Evolutionary conservation across 2,113 vertebrate genomes (phyloP).

Genomic region (Dolichotis patagonum): DNA sequence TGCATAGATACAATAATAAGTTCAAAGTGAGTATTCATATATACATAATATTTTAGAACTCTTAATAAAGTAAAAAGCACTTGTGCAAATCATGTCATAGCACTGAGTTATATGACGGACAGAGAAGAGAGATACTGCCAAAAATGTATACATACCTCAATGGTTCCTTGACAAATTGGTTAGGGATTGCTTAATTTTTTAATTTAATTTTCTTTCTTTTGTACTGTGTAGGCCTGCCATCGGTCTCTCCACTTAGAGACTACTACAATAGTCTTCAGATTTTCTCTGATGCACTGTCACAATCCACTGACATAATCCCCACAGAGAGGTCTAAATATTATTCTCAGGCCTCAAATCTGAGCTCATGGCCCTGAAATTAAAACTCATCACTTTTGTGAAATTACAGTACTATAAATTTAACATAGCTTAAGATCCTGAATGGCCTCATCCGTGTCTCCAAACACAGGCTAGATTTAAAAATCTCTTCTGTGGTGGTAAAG

Average conservation of each 20-base stretch:
- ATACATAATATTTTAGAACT: not conserved
- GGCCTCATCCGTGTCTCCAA: not conserved
- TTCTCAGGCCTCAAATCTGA: not conserved
- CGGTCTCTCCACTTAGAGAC: not conserved
- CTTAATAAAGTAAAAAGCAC: not conserved
- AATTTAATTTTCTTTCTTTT: not conserved
- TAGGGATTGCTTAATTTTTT: not conserved
- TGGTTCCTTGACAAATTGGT: not conserved
- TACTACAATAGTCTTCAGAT: not conserved
- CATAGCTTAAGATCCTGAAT: not conserved
- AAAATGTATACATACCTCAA: not conserved
- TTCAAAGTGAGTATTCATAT: not conserved
- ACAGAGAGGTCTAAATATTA: not conserved
- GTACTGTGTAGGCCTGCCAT: not conserved
- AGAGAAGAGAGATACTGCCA: not conserved
- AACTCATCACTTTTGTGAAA: not conserved
- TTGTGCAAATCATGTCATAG: not conserved
- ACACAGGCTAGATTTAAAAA: not conserved
- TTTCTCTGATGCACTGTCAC: not conserved
- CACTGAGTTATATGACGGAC: not conserved
- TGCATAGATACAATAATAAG: not conserved
- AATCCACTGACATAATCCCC: not conserved
- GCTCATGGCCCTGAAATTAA: not conserved
- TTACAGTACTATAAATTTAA: not conserved
- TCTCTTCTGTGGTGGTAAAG: not conserved